Conservation (phyloP, 2,113 vertebrate species). For the Terrapene triunguis region DNA sequence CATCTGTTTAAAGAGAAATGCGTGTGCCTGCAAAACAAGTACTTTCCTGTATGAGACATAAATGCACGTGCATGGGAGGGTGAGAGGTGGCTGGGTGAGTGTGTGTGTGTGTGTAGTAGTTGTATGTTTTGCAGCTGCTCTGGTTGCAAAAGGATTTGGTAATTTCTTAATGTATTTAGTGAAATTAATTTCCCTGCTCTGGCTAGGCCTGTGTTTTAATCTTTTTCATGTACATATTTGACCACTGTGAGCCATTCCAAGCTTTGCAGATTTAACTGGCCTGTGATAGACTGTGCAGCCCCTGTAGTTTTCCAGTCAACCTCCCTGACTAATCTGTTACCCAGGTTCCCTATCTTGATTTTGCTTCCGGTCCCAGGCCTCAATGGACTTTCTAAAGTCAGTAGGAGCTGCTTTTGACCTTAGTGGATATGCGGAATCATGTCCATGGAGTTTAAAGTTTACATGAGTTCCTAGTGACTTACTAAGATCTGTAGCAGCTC, state of each 20-base stretch:
- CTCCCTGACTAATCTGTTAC: not conserved
- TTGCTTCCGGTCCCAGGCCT: slow-evolving; percentile 10
- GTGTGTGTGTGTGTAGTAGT: not conserved
- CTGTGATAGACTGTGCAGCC: not conserved
- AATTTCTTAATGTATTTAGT: slow-evolving; percentile 21
- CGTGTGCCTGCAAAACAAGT: not conserved
- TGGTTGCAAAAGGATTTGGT: slow-evolving; percentile 12
- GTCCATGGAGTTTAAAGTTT: not conserved
- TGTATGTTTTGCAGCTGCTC: slow-evolving; percentile 51
- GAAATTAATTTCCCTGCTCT: slow-evolving; percentile 43
- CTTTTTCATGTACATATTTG: slow-evolving; percentile 29
- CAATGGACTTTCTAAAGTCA: not conserved
- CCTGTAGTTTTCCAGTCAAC: not conserved
- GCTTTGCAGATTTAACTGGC: slow-evolving; percentile 19
- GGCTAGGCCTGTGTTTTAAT: slow-evolving; percentile 18
- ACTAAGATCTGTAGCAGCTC: not conserved
- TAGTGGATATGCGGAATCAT: not conserved
- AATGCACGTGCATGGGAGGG: slow-evolving; percentile 19
- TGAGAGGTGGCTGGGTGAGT: not conserved
- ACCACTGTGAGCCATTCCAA: not conserved
- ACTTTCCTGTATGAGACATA: not conserved
- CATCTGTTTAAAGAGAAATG: slow-evolving; percentile 33
- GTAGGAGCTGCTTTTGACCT: not conserved
- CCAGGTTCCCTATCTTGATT: fast-evolving
- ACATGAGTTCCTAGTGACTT: not conserved